Evolutionary conservation across 2,113 vertebrate genomes (phyloP).

Genomic region (Pangasianodon hypophthalmus): DNA sequence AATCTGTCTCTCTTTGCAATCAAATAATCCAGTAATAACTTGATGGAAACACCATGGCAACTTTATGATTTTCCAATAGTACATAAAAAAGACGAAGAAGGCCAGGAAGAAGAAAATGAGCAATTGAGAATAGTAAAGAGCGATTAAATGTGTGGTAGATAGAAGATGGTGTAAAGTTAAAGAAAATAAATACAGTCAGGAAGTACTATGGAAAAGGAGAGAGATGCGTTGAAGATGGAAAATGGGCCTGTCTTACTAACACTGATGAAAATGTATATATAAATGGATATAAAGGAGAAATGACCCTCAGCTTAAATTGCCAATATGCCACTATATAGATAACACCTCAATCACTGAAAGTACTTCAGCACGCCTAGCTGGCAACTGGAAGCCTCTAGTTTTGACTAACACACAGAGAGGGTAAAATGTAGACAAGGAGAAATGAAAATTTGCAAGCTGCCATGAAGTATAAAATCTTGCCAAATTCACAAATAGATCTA

Average conservation of each 20-base stretch:
- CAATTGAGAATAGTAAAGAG: not conserved
- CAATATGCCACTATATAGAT: not conserved
- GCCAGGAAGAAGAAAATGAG: not conserved
- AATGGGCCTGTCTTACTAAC: not conserved
- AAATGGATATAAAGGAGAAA: not conserved
- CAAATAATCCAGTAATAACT: not conserved
- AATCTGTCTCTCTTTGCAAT: not conserved
- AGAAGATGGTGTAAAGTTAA: not conserved
- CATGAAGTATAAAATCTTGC: not conserved
- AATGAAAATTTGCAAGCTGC: not conserved
- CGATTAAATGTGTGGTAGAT: not conserved
- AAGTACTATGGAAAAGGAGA: not conserved
- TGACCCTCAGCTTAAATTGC: too few species aligned
- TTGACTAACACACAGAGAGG: not conserved
- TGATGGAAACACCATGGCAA: not conserved
- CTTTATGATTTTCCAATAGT: not conserved
- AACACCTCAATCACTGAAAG: not conserved
- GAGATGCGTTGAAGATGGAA: not conserved
- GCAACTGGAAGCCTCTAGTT: not conserved
- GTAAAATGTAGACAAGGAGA: not conserved
- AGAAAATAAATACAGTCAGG: not conserved
- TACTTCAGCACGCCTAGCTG: not conserved
- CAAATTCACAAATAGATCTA: slow-evolving; percentile 3
- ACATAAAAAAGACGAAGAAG: too few species aligned
- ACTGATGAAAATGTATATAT: not conserved